These are phyloP conservation scores for Ceyx melanurus DNA, from an alignment of 2,113 vertebrate species.

Conservation along the genomic window DNA sequence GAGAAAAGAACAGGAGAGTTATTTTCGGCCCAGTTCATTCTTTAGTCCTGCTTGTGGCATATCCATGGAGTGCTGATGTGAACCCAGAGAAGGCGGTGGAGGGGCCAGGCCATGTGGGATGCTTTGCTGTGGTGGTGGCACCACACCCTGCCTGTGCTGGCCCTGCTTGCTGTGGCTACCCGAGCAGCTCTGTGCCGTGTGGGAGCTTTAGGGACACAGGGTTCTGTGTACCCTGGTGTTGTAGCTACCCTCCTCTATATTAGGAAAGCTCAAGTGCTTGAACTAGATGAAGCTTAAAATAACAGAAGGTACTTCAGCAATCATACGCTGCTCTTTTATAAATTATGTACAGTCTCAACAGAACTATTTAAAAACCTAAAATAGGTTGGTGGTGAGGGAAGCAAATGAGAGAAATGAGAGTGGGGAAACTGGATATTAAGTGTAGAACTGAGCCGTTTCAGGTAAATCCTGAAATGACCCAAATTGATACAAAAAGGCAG, in stretches of 20 bases:
- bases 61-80: neutral
- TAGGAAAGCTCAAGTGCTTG: neutral
- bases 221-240: neutral
- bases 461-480: neutral
- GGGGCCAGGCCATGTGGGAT: neutral
- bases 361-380: neutral
- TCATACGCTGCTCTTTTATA: neutral
- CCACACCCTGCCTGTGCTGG: neutral
- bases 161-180: too few relatives aligned
- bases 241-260: neutral
- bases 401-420: slow-evolving; percentile 7
- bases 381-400: neutral
- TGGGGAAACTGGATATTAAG: neutral
- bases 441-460: neutral
- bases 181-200: rapidly evolving
- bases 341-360: neutral
- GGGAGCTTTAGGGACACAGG: neutral
- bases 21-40: neutral
- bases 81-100: neutral
- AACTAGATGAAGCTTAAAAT: slow-evolving; percentile 15
- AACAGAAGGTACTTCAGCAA: neutral
- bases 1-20: neutral
- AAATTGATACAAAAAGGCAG: neutral
- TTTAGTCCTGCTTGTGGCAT: neutral
- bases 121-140: neutral